Base-by-base conservation (phyloP, 2,797 vertebrate genomes). In the Craterocephalus amniculus region DNA sequence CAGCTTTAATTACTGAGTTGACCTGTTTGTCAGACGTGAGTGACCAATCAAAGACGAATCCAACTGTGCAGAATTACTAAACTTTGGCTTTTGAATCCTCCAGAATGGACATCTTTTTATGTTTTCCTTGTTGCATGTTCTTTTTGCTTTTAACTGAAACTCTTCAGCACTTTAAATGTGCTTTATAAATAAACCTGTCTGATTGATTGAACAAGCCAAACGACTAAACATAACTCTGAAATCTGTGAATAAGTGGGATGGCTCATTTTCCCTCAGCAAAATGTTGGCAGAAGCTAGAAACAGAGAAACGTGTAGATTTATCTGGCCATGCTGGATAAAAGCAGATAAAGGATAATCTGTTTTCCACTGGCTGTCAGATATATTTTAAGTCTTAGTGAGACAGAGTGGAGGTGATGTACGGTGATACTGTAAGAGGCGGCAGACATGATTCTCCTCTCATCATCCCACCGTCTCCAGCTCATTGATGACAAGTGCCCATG, bases 401-500 rank as follows among this genome's bases (percentile, higher is more conserved):
- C 5, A 2, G 13, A 31, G 34, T 9, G 38, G n/a, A 70, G 7
- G 13, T 69, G 54, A 73, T 38, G 67, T 43, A 59, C 26, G 67
- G 34, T 57, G n/a, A 70, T 9, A 29, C 43, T 59, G 31, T 52
- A 22, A n/a, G n/a, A 68, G 24, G 38, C 56, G 57, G 20, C 57
- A 51, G 24, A n/a, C 27, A 77, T 69, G 80, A 78, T 72, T 67
- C 27, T 58, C 69, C 67, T 32, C 36, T 68, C 57, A 35, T 76
- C 49, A 8, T 36, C 60, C 62, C 76, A 60, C 67, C 29, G 60
- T 78, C 72, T 22, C 36, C n/a, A 65, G 1, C 72, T 60, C 68
- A 40, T 71, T 71, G 63, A 73, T 85, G 84, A 74, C 75, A 67
- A 79, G 74, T 83, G 60, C 74, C 58, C 64, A 68, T 45, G 4